Conservation (phyloP, 1,140 invertebrate genomes). For the Anastrepha obliqua region DNA sequence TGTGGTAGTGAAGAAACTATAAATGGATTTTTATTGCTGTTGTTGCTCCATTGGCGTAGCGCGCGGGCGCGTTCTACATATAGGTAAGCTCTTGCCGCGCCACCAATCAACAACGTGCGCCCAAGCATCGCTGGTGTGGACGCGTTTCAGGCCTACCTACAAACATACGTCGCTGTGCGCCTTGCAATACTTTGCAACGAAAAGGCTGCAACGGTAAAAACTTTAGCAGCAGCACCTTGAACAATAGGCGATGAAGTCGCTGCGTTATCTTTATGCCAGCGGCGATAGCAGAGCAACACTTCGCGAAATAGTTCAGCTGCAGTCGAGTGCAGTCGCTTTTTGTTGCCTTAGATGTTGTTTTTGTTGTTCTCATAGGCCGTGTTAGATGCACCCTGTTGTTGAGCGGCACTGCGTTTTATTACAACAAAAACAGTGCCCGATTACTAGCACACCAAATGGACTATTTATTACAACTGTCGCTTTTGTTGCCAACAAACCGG, state of each 20-base stretch:
- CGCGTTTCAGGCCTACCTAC: constrained; percentile 24
- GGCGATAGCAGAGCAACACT: constrained; percentile 14
- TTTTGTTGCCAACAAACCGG: not conserved
- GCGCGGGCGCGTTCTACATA: constrained; percentile 38
- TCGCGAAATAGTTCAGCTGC: constrained; percentile 4
- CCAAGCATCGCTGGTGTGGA: not conserved
- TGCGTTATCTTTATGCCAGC: not conserved
- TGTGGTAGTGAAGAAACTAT: not conserved
- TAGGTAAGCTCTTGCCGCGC: not conserved
- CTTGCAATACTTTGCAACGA: not conserved
- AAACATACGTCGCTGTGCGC: not conserved
- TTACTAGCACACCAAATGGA: not conserved
- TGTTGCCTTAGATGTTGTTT: not conserved
- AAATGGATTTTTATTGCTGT: constrained; percentile 28
- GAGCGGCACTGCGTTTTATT: not conserved
- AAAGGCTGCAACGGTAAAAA: not conserved
- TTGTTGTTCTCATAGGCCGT: no score
- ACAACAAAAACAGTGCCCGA: not conserved
- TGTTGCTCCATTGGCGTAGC: constrained; percentile 5
- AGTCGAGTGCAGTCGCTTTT: not conserved
- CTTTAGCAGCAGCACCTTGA: not conserved
- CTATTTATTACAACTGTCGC: not conserved
- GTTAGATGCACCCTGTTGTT: not conserved
- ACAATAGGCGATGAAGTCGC: not conserved
- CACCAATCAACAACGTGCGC: constrained; percentile 48